phyloP scores from a whole-genome alignment of 2,797 vertebrate species.

The Paratrypauchen microcephalus region DNA sequence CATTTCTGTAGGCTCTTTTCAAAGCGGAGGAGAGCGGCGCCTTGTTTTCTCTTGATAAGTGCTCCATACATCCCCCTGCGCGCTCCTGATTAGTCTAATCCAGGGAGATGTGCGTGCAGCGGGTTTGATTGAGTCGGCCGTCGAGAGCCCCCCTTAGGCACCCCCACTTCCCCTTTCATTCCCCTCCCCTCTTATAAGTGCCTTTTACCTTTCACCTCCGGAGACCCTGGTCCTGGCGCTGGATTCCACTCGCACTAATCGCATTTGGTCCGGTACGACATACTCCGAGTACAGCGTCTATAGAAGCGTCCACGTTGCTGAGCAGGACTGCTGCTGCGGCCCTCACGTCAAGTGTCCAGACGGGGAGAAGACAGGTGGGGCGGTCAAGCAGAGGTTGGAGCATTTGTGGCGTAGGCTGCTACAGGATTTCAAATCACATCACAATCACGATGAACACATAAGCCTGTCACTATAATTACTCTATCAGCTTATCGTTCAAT shows the following conservation, averaged over 20 bases:
- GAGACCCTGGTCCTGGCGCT: slow-evolving; percentile 67
- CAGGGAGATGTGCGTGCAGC: slow-evolving; percentile 81
- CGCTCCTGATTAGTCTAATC: slow-evolving; percentile 87
- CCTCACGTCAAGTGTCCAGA: slow-evolving; percentile 31
- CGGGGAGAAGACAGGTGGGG: neutral
- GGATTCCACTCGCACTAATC: slow-evolving; percentile 76
- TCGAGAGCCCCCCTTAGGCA: slow-evolving; percentile 72
- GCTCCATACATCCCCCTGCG: slow-evolving; percentile 81
- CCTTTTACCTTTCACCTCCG: slow-evolving; percentile 87
- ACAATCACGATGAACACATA: neutral
- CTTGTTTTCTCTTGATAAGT: slow-evolving; percentile 83
- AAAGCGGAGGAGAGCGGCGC: slow-evolving; percentile 79
- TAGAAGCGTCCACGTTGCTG: slow-evolving; percentile 78
- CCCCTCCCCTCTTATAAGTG: slow-evolving; percentile 75
- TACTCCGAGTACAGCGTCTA: slow-evolving; percentile 75
- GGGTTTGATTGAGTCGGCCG: slow-evolving; percentile 84
- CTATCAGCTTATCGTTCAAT: too few relatives aligned
- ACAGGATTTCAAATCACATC: neutral
- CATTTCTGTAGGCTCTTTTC: slow-evolving; percentile 87
- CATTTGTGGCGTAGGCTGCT: too few relatives aligned
- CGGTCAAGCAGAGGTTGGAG: neutral
- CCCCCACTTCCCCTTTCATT: slow-evolving; percentile 42
- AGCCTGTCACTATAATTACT: too few relatives aligned
- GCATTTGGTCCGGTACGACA: slow-evolving; percentile 81
- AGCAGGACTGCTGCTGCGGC: slow-evolving; percentile 62